A percentile compares a stretch with the other conserved stretches of the same genome.
Evolutionary conservation across 2,797 vertebrate genomes (phyloP).

Genomic region (Linurgus olivaceus): DNA sequence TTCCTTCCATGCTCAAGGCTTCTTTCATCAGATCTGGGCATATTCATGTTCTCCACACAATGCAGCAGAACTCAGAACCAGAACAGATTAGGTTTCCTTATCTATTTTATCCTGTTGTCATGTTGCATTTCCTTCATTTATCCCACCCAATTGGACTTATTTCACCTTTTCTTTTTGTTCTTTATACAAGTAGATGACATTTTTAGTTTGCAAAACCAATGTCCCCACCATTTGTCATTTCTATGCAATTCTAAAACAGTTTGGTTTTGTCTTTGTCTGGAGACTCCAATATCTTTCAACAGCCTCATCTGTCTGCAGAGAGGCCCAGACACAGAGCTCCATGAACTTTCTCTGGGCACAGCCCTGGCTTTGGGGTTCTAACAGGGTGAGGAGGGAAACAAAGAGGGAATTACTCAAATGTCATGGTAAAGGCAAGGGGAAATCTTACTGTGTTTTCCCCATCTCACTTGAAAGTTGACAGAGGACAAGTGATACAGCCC

Average conservation of each 20-base stretch:
- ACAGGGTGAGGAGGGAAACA: neutral
- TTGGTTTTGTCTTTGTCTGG: neutral
- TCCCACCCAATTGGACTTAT: neutral
- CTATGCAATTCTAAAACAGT: neutral
- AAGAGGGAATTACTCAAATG: neutral
- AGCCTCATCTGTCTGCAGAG: neutral
- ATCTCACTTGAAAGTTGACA: neutral
- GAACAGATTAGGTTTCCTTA: neutral
- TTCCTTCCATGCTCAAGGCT: neutral
- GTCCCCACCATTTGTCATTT: neutral
- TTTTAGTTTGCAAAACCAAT: neutral
- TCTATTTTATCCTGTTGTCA: neutral
- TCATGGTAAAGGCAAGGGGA: neutral
- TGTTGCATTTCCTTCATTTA: neutral
- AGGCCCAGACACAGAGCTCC: neutral
- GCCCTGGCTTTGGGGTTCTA: neutral
- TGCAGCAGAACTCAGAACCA: neutral
- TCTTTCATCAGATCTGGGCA: neutral
- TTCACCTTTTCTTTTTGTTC: neutral
- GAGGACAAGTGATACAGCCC: neutral
- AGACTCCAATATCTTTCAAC: neutral
- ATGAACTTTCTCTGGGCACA: neutral
- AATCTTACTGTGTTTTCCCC: neutral
- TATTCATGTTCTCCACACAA: neutral
- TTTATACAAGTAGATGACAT: neutral